Evolutionary conservation across 2,797 vertebrate genomes (phyloP).

Genomic region (Gymnoscopelus microlampas): DNA sequence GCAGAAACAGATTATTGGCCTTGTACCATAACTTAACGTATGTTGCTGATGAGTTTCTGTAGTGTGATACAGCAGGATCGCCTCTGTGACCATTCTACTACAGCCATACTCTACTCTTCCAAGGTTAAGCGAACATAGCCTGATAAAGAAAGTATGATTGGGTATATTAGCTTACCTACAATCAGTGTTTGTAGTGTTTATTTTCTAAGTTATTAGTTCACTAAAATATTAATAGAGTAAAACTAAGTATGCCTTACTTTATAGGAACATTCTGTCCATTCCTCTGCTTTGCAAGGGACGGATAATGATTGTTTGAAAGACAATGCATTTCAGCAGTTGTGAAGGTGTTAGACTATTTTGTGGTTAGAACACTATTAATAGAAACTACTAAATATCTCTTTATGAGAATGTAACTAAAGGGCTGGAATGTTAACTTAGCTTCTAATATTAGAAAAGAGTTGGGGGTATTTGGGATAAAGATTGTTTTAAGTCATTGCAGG

Average conservation of each 20-base stretch:
- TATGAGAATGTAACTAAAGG: slow-evolving; percentile 39
- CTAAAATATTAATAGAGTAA: slow-evolving; percentile 46
- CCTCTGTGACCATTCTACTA: slow-evolving; percentile 36
- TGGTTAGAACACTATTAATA: slow-evolving; percentile 17
- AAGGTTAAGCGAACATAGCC: slow-evolving; percentile 32
- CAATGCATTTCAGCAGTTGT: slow-evolving; percentile 27
- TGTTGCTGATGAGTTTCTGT: slow-evolving; percentile 24
- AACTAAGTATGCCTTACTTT: slow-evolving; percentile 49
- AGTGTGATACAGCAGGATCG: slow-evolving; percentile 28
- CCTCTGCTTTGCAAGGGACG: slow-evolving; percentile 29
- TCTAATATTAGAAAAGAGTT: slow-evolving; percentile 17
- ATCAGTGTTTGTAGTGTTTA: slow-evolving; percentile 47
- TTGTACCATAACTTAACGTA: slow-evolving; percentile 10
- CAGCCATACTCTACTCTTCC: slow-evolving; percentile 56
- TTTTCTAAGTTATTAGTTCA: slow-evolving; percentile 41
- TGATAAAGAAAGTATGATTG: slow-evolving; percentile 35
- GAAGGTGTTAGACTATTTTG: slow-evolving; percentile 10
- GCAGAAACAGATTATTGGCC: slow-evolving; percentile 25
- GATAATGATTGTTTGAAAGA: slow-evolving; percentile 35
- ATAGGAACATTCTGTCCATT: slow-evolving; percentile 48
- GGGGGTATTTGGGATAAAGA: background rate
- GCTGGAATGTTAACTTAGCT: slow-evolving; percentile 30
- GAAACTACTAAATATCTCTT: slow-evolving; percentile 24
- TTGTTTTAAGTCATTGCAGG: slow-evolving; percentile 26
- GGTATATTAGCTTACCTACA: slow-evolving; percentile 39